Conservation (phyloP, 1,140 invertebrate species). For the Limonius californicus region DNA sequence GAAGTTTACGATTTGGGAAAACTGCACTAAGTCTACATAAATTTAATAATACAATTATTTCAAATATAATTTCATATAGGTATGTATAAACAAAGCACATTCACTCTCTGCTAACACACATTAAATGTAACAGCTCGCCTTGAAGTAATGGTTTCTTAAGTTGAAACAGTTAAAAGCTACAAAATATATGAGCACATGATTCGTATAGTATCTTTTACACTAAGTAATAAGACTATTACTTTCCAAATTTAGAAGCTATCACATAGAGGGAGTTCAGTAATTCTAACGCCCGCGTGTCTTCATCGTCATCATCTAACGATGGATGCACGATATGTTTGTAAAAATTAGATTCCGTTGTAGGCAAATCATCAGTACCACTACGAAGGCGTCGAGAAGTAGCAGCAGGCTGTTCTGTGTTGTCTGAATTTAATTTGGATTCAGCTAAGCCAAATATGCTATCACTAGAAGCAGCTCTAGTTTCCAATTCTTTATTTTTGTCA, state of each 20-base stretch:
- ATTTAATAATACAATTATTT: too few species aligned
- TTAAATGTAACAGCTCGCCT: too few species aligned
- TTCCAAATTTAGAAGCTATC: slow-evolving; percentile 74
- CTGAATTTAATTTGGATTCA: background rate
- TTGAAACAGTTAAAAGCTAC: background rate
- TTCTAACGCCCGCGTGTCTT: slow-evolving; percentile 73
- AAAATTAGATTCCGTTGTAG: slow-evolving; percentile 16
- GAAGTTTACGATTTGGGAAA: too few species aligned
- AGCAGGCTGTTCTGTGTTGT: background rate
- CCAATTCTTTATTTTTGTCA: background rate
- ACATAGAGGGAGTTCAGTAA: slow-evolving; percentile 76
- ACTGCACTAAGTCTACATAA: too few species aligned
- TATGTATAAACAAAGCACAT: too few species aligned
- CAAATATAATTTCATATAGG: too few species aligned
- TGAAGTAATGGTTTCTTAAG: too few species aligned
- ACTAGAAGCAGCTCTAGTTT: background rate
- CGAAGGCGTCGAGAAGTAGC: background rate
- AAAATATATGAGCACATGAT: slow-evolving; percentile 10
- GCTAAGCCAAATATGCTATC: background rate
- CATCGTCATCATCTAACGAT: slow-evolving; percentile 47
- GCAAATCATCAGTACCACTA: slow-evolving; percentile 14
- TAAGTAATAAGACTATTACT: slow-evolving; percentile 28
- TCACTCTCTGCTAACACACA: too few species aligned
- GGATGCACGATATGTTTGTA: slow-evolving; percentile 30
- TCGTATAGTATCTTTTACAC: background rate